phyloP scores from a whole-genome alignment of 2,113 vertebrate genomes.

The Brevimyrus niger region DNA sequence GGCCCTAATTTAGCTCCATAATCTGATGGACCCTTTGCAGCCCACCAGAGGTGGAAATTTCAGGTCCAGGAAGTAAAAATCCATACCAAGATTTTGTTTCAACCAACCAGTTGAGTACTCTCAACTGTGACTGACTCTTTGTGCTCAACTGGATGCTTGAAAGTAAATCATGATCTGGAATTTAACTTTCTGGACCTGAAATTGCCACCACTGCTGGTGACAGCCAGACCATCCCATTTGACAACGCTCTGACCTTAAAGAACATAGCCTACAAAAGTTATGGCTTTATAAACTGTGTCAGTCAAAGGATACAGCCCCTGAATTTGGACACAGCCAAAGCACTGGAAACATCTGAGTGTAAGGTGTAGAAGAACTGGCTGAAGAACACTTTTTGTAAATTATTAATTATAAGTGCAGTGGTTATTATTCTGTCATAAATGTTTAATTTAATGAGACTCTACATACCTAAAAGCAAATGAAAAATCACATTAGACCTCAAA shows the following conservation, averaged over 20 bases:
- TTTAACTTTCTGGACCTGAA: no score
- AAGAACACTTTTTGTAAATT: conserved; percentile 28
- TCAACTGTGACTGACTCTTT: no score
- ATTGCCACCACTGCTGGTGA: neutral
- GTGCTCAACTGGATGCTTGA: no score
- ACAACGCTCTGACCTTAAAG: neutral
- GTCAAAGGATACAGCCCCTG: neutral
- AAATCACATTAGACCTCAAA: conserved; percentile 37
- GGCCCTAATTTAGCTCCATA: no score
- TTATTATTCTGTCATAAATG: conserved; percentile 41
- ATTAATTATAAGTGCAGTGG: conserved; percentile 39
- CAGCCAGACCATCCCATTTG: neutral
- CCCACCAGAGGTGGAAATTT: no score
- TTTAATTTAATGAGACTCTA: conserved; percentile 44
- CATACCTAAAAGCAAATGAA: conserved; percentile 48
- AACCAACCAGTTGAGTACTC: no score
- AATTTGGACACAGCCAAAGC: neutral
- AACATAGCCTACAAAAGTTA: neutral
- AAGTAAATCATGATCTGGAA: no score
- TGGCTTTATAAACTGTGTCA: neutral
- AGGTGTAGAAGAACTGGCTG: conserved; percentile 20
- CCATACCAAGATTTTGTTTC: no score
- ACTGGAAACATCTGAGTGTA: neutral
- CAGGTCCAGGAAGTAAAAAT: no score
- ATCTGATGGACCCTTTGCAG: no score